These are phyloP conservation scores for Oophaga sylvatica DNA, from an alignment of 2,797 vertebrate species.

Conservation along the genomic window DNA sequence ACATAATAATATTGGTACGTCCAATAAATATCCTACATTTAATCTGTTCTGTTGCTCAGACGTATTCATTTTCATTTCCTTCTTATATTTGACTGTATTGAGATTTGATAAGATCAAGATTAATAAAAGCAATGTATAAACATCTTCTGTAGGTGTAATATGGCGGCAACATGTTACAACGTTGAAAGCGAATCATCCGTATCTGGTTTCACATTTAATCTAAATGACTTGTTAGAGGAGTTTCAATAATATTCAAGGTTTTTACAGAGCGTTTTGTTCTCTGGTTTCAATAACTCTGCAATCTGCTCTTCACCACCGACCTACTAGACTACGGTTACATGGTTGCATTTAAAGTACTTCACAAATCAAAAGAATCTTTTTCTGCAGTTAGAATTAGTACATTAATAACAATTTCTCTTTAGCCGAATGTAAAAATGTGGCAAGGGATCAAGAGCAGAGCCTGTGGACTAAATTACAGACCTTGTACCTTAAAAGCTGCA, in stretches of 20 bases:
- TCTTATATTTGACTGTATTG: neutral
- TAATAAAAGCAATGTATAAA: neutral
- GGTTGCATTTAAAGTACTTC: slow-evolving; percentile 31
- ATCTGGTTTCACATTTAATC: slow-evolving; percentile 18
- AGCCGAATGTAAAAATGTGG: slow-evolving; percentile 40
- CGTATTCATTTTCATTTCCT: neutral
- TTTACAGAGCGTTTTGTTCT: slow-evolving; percentile 3
- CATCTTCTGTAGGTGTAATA: neutral
- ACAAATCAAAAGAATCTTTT: slow-evolving; percentile 25
- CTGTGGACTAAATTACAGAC: slow-evolving; percentile 38
- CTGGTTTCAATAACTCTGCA: neutral
- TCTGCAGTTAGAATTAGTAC: slow-evolving; percentile 25
- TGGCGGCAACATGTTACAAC: neutral
- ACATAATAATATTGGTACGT: neutral
- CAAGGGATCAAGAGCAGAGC: slow-evolving; percentile 19
- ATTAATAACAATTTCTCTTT: slow-evolving; percentile 32
- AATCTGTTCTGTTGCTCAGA: neutral
- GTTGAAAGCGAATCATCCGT: slow-evolving; percentile 1
- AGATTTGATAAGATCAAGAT: neutral
- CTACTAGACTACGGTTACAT: slow-evolving; percentile 3
- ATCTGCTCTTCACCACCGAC: neutral
- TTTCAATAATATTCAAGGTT: neutral
- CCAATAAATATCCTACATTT: neutral
- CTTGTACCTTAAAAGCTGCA: neutral
- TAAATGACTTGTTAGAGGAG: slow-evolving; percentile 9